phyloP scores from a whole-genome alignment of 2,888 invertebrate genomes.

The Heterodera filipjevi region DNA sequence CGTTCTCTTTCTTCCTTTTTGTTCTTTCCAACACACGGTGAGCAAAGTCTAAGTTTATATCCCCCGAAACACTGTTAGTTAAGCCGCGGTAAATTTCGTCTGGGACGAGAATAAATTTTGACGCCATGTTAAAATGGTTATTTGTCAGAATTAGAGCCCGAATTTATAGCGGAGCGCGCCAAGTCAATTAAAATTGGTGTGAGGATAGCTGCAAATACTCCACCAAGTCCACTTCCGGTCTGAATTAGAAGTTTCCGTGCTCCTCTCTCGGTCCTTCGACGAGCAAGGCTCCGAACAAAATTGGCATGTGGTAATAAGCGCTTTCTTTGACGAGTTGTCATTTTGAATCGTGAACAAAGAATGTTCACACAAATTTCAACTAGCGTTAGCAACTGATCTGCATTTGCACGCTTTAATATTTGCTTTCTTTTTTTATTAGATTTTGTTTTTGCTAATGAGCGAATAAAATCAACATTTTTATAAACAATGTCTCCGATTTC shows the following conservation, averaged over 20 bases:
- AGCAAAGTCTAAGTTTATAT: not conserved
- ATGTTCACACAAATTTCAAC: conserved; percentile 31
- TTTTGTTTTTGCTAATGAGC: conserved; percentile 13
- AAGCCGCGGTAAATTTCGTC: conserved; percentile 31
- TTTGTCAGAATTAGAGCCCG: not conserved
- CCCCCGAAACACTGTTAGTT: not conserved
- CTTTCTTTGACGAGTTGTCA: conserved; percentile 22
- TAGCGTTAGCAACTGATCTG: conserved; percentile 20
- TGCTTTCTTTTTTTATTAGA: not conserved
- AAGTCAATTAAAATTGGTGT: conserved; percentile 21
- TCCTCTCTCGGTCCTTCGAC: conserved; percentile 21
- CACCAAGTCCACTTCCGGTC: conserved; percentile 13
- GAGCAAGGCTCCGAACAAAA: conserved; percentile 24
- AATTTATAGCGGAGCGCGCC: conserved; percentile 14
- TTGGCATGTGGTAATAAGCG: conserved; percentile 26
- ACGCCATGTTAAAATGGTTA: conserved; percentile 9
- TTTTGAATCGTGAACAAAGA: not conserved
- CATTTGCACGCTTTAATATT: conserved; percentile 2
- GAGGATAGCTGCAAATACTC: conserved; percentile 1
- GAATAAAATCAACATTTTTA: conserved; percentile 13
- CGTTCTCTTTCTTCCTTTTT: conserved; percentile 1
- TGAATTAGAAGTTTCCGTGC: conserved; percentile 21
- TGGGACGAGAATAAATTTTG: conserved; percentile 30
- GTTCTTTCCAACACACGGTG: not conserved
- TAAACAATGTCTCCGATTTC: not conserved